phyloP scores from a whole-genome alignment of 2,113 vertebrate species.

The Psittacula cyanocephala region DNA sequence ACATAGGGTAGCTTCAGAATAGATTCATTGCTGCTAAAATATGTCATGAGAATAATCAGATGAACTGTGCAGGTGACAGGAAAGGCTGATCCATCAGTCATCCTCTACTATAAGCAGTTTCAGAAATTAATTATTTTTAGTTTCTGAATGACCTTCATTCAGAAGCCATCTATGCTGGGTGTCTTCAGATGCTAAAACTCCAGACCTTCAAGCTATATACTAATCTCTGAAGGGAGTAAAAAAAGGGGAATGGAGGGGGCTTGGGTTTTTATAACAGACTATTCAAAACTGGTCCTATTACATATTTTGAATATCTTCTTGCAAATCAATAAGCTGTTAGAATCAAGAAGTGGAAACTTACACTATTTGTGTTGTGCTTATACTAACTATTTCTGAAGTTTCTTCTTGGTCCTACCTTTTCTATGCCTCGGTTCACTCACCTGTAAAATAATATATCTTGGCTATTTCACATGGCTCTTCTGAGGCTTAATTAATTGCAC shows the following conservation, averaged over 20 bases:
- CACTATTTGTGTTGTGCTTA: background rate
- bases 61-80: background rate
- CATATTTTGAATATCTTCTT: background rate
- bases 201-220: background rate
- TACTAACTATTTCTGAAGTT: background rate
- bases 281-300: background rate
- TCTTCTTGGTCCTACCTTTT: background rate
- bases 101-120: background rate
- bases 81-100: background rate
- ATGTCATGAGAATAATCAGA: background rate
- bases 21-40: background rate
- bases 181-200: background rate
- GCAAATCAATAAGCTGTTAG: background rate
- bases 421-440: background rate
- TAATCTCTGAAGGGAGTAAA: background rate
- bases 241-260: accelerated
- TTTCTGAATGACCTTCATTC: background rate
- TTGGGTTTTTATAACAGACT: background rate
- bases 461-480: background rate
- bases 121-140: background rate
- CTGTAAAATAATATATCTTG: background rate
- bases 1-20: background rate
- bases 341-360: background rate
- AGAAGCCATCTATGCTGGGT: background rate
- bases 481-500: background rate